Evolutionary conservation across 2,797 vertebrate species (phyloP), one percentile per base, ranked within the genome.

Genomic region (Odontamblyopus lacepedii): DNA sequence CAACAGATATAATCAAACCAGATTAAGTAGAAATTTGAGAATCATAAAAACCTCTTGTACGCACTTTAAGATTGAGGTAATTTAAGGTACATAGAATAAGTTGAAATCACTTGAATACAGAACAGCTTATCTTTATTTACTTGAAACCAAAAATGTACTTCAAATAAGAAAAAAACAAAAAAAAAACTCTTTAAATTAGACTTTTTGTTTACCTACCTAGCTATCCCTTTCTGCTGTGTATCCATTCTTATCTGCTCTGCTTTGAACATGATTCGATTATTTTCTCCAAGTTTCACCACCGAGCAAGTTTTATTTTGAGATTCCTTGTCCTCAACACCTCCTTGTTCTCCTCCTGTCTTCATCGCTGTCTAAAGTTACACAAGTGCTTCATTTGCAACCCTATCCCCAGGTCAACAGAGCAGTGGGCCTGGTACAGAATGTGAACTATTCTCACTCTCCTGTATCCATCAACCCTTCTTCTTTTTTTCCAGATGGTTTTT

Each of bases 351-450:
- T 69, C 67, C 63, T 67, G 48, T 63, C 70, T 56, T 78, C 67
- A 53, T 82, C 68, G 68, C 78, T 79, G 70, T 71, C n/a, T 35
- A 83, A 89, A 88, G 78, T 83, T 86, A 81, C 71, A 74, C 71
- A 6, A 61, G 72, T 16, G 75, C 85, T 87, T 92, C 82, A 92
- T 93, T 91, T 93, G 82, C 86, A 89, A 90, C 85, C 74, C 80
- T 85, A 77, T 88, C 88, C 88, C 78, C 76, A 50, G 85, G 91
- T 92, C 87, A 88, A 69, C 51, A 51, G 77, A 67, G 65, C 53
- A 79, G 78, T 71, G 82, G 80, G 77, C 71, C 82, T 87, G 86
- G 85, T 78, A 73, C 73, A 69, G 89, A 90, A 92, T 92, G 83
- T 76, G 80, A 92, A 93, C 86, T 89, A 87, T 89, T 85, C 88